A percentile compares a stretch with the other conserved stretches of the same genome.
phyloP scores from a whole-genome alignment of 2,113 vertebrate species.

The Tauraco erythrolophus region DNA sequence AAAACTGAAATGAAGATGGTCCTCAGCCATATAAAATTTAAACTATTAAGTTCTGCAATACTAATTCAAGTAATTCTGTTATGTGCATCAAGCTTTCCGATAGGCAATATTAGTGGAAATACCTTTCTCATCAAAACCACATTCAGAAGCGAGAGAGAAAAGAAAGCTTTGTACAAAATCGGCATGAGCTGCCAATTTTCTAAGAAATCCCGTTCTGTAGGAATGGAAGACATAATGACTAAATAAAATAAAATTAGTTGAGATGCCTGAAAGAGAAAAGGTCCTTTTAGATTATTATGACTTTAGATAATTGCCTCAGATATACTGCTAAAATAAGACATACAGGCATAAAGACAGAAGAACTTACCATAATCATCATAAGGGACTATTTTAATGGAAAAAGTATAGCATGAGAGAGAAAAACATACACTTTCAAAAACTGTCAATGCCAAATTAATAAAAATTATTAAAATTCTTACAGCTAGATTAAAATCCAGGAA shows the following conservation, averaged over 20 bases:
- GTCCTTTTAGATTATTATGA: not conserved
- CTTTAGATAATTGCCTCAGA: not conserved
- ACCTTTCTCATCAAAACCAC: not conserved
- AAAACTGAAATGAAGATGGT: not conserved
- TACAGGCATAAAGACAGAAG: not conserved
- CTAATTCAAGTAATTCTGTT: not conserved
- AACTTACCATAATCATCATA: not conserved
- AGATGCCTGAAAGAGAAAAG: not conserved
- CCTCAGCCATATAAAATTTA: not conserved
- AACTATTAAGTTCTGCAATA: not conserved
- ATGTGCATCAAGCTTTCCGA: not conserved
- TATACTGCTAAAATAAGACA: not conserved
- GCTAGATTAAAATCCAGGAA: not conserved
- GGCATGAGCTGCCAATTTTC: not conserved
- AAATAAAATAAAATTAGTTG: conserved; percentile 26
- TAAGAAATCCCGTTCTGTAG: not conserved
- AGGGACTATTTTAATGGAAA: not conserved
- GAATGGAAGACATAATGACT: not conserved
- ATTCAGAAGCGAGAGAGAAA: not conserved
- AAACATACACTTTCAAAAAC: not conserved
- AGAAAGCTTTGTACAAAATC: not conserved
- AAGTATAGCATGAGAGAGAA: not conserved
- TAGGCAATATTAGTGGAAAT: not conserved
- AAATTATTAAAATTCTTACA: not conserved
- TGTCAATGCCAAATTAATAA: not conserved